Evolutionary conservation across 2,888 invertebrate species (phyloP), one percentile per base, ranked within the genome.

Genomic region (Callosobruchus maculatus): DNA sequence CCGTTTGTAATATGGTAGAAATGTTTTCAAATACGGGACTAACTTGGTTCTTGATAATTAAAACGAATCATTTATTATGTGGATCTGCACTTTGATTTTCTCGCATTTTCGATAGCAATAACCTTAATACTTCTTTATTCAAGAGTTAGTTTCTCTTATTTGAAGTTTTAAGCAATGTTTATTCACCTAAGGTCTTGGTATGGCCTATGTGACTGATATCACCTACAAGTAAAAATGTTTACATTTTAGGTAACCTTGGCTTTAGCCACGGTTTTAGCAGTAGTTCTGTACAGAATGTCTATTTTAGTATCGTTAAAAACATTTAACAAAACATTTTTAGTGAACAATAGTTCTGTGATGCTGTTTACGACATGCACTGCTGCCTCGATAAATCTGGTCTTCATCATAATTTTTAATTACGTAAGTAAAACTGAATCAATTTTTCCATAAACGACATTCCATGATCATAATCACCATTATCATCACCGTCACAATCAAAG

Each of bases 261-360:
- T 3, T 88, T 98, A 81, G 97, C 95, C 13, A 94, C 97, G 0
- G 95, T 98, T 26, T 89, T 98, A 78, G 98, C 94, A 13, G 97
- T 99, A 20, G 96, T 98, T 78, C 88, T 98, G 9, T 98, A 99
- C 88, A 91, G 96, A 75, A 95, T 96, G 93, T 94, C 95, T 3
- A 88, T 95, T 79, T 85, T 95, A 80, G 93, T 95, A 18, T 91
- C 93, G n/a, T 84, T 93, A 22, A 89, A 89, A 81, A 88, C 78
- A 20, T 69, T 75, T 21, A 76, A 74, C 66, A 71, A 72, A 21
- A 69, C 75, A 67, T 74, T 75, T 49, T 21, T 71, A 71, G 90
- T 93, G 80, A 91, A 93, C 71, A 93, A 93, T 0, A 93, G 92
- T 80, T 91, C 92, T 83, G 94, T 94, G 0, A 92, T 96, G 82